phyloP scores from a whole-genome alignment of 1,140 invertebrate genomes.

The Drosophila bocqueti region DNA sequence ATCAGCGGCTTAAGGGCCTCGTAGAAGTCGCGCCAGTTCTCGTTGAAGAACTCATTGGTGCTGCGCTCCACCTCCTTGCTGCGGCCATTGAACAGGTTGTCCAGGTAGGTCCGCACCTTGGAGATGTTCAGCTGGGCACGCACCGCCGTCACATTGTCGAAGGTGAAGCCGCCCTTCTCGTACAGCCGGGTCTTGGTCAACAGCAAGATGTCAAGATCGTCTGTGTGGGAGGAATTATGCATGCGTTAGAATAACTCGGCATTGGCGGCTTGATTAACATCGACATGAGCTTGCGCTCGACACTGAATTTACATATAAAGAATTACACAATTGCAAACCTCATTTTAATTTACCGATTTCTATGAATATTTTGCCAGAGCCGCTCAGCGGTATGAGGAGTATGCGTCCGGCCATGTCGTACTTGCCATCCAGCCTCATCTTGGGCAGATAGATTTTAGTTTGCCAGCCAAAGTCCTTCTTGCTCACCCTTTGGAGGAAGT shows the following conservation, averaged over 20 bases:
- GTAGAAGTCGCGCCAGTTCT: constrained; percentile 88
- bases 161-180: constrained; percentile 87
- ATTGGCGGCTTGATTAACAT: background rate
- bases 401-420: constrained; percentile 90
- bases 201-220: constrained; percentile 87
- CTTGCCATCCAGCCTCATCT: constrained; percentile 88
- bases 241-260: constrained; percentile 3
- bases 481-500: constrained; percentile 85
- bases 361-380: constrained; percentile 89
- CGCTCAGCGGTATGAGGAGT: constrained; percentile 89
- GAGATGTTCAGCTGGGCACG: constrained; percentile 87
- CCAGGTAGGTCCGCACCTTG: constrained; percentile 55
- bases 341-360: constrained; percentile 86
- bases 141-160: constrained; percentile 88
- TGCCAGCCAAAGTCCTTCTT: constrained; percentile 88
- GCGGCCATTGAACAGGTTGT: constrained; percentile 75
- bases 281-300: no score
- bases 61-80: constrained; percentile 86
- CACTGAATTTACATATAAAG: constrained; percentile 6
- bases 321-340: background rate
- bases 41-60: constrained; percentile 89
- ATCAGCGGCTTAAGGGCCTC: constrained; percentile 88
- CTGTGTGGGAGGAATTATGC: constrained; percentile 70
- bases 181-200: constrained; percentile 87
- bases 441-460: constrained; percentile 87